A percentile compares a stretch with the other conserved stretches of the same genome.
phyloP scores from a whole-genome alignment of 1,140 invertebrate genomes.

The Pseudachorutes palmiensis region DNA sequence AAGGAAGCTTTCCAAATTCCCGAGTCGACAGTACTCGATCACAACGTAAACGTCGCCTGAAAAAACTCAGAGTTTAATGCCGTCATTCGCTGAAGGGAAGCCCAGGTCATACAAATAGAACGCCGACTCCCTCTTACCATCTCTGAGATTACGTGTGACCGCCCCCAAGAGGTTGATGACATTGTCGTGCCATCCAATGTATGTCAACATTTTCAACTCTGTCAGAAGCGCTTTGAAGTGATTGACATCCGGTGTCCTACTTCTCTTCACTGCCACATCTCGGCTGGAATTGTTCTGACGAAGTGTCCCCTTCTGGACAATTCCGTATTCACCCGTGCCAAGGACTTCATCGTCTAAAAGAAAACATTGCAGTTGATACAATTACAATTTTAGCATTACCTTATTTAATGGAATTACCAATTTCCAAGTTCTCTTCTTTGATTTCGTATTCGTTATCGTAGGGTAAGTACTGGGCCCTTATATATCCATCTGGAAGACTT shows the following conservation, averaged over 20 bases:
- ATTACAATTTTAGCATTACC: neutral
- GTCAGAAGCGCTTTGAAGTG: conserved; percentile 47
- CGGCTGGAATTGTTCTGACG: neutral
- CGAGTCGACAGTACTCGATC: conserved; percentile 27
- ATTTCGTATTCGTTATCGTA: conserved; percentile 29
- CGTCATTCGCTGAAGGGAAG: too few relatives aligned
- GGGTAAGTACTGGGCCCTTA: conserved; percentile 22
- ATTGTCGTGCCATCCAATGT: conserved; percentile 64
- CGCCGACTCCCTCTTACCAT: conserved; percentile 7
- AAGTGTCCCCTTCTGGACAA: conserved; percentile 24
- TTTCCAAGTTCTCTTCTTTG: conserved; percentile 18
- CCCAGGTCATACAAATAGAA: neutral
- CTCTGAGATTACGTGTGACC: conserved; percentile 49
- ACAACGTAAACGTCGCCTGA: conserved; percentile 25
- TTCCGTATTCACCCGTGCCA: conserved; percentile 27
- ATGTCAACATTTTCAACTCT: conserved; percentile 72
- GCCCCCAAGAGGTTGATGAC: conserved; percentile 69
- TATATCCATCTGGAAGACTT: conserved; percentile 21
- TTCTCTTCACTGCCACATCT: conserved; percentile 27
- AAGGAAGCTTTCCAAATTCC: conserved; percentile 19
- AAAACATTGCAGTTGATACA: neutral
- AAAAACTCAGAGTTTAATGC: too few relatives aligned
- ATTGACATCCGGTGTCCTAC: conserved; percentile 15
- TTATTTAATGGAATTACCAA: conserved; percentile 24
- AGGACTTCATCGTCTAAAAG: conserved; percentile 16